These are phyloP conservation scores for Nomada flava DNA, from an alignment of 2,888 invertebrate genomes.

Conservation along the genomic window DNA sequence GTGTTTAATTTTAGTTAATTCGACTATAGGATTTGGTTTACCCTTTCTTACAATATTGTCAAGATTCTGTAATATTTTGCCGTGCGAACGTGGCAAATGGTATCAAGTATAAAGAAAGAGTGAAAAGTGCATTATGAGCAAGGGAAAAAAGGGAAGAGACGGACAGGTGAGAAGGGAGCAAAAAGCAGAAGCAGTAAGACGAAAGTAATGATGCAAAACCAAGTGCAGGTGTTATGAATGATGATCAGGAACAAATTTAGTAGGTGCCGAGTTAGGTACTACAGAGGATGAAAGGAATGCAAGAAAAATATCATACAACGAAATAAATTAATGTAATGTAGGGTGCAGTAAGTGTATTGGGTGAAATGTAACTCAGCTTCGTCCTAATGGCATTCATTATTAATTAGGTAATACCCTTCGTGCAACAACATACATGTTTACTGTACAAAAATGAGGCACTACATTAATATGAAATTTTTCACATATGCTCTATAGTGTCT, in stretches of 20 bases:
- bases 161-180: neutral
- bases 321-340: neutral
- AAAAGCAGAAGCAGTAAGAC: neutral
- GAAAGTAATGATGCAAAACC: slow-evolving; percentile 1
- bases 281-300: neutral
- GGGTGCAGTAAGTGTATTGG: neutral
- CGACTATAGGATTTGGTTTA: too few relatives aligned
- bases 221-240: neutral
- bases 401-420: neutral
- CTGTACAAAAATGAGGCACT: too few relatives aligned
- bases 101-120: neutral
- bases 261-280: neutral
- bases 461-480: too few relatives aligned
- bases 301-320: neutral
- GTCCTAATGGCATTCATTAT: slow-evolving; percentile 17
- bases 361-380: neutral
- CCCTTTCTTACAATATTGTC: too few relatives aligned
- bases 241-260: slow-evolving; percentile 20
- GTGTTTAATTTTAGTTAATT: too few relatives aligned
- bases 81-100: neutral
- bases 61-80: too few relatives aligned
- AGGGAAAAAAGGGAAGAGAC: neutral
- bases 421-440: neutral
- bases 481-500: too few relatives aligned
- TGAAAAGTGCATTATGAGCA: neutral